phyloP scores from a whole-genome alignment of 2,888 invertebrate species.

The Fissipunctia ypsillon region DNA sequence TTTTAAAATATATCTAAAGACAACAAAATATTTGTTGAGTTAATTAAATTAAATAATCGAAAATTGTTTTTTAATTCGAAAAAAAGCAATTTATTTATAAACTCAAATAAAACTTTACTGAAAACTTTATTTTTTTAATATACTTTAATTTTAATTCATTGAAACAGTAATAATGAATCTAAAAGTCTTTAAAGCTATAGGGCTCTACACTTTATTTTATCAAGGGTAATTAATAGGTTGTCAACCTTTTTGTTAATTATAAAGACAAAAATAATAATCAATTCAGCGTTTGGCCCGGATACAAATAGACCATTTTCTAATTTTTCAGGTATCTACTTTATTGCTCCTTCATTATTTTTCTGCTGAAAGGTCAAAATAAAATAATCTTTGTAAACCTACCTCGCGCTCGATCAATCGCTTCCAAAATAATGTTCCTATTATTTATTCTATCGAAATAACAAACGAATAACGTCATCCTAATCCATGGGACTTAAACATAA shows the following conservation, averaged over 20 bases:
- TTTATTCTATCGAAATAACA: background rate
- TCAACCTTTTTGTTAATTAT: background rate
- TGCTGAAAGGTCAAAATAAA: background rate
- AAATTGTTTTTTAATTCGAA: background rate
- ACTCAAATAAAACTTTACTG: background rate
- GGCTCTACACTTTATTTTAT: background rate
- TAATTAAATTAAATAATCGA: background rate
- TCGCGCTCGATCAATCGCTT: background rate
- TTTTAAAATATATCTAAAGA: background rate
- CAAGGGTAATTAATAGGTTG: background rate
- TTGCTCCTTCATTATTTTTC: background rate
- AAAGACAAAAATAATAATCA: background rate
- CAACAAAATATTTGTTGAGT: background rate
- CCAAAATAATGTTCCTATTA: background rate
- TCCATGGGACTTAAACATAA: background rate
- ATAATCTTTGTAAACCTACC: background rate
- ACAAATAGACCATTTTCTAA: background rate
- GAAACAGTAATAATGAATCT: slow-evolving; percentile 7
- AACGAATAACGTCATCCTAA: background rate
- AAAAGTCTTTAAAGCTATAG: background rate
- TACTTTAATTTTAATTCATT: no score
- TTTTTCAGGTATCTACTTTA: background rate
- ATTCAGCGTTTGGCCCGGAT: background rate
- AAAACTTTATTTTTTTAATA: no score
- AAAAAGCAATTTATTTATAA: background rate